phyloP scores from a whole-genome alignment of 37 sponge, comb jelly and placozoan genomes.

The Chondrosia reniformis region DNA sequence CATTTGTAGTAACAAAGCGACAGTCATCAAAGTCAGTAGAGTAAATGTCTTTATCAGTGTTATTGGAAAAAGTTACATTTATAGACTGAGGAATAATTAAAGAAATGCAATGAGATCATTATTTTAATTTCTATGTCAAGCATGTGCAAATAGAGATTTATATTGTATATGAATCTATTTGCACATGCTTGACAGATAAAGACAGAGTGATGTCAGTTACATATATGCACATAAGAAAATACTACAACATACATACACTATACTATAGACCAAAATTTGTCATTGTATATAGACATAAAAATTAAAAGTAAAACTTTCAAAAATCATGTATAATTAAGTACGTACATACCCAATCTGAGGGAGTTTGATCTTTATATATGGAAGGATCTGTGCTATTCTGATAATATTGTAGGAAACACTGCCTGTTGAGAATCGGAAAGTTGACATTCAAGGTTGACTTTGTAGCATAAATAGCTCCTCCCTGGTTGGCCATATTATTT shows the following conservation, averaged over 20 bases:
- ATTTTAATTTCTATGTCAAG: too few relatives aligned
- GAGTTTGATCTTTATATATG: background rate
- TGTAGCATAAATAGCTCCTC: constrained; percentile 21
- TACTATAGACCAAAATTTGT: too few relatives aligned
- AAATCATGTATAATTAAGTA: too few relatives aligned
- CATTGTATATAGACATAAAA: too few relatives aligned
- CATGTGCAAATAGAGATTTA: too few relatives aligned
- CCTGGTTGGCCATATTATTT: background rate
- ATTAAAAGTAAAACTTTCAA: too few relatives aligned
- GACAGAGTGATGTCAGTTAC: too few relatives aligned
- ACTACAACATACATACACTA: too few relatives aligned
- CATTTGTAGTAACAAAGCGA: background rate
- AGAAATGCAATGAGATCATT: too few relatives aligned
- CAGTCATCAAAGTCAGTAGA: background rate
- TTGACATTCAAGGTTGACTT: background rate
- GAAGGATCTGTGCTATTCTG: background rate
- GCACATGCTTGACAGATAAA: too few relatives aligned
- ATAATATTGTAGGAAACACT: background rate
- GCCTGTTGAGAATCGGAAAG: background rate
- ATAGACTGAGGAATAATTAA: background rate
- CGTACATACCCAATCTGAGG: background rate
- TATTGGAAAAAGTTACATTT: background rate
- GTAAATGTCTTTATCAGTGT: background rate
- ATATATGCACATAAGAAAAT: too few relatives aligned
- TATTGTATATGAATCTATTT: too few relatives aligned